These are phyloP conservation scores for Lophochroa leadbeateri DNA, from an alignment of 2,113 vertebrate species.

Conservation along the genomic window DNA sequence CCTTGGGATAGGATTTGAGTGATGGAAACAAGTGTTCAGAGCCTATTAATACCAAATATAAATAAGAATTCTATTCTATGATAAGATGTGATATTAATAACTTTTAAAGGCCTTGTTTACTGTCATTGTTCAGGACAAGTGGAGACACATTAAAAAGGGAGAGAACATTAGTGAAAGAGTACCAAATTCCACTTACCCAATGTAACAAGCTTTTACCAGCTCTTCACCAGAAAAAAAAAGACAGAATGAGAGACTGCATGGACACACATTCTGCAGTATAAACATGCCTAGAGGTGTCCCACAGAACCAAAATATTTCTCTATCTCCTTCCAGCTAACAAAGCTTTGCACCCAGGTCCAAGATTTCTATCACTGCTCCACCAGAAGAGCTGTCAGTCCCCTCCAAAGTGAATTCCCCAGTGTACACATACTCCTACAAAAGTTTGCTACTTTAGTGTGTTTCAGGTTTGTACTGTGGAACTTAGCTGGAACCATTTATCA, in stretches of 20 bases:
- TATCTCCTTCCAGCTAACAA: not conserved
- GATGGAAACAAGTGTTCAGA: not conserved
- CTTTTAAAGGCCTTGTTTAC: not conserved
- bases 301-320: not conserved
- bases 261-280: not conserved
- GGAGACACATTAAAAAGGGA: not conserved
- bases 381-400: not conserved
- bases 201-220: not conserved
- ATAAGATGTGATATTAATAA: not conserved
- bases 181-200: not conserved
- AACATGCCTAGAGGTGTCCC: not conserved
- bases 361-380: not conserved
- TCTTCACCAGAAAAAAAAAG: not conserved
- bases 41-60: not conserved
- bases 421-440: not conserved
- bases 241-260: not conserved
- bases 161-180: not conserved
- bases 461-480: not conserved
- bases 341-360: not conserved
- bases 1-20: not conserved
- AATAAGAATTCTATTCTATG: not conserved
- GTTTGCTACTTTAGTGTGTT: not conserved
- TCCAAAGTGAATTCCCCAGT: not conserved
- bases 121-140: not conserved
- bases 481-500: not conserved